Base-by-base conservation (phyloP, 1,140 invertebrate genomes). In the Trachymyrmex septentrionalis region DNA sequence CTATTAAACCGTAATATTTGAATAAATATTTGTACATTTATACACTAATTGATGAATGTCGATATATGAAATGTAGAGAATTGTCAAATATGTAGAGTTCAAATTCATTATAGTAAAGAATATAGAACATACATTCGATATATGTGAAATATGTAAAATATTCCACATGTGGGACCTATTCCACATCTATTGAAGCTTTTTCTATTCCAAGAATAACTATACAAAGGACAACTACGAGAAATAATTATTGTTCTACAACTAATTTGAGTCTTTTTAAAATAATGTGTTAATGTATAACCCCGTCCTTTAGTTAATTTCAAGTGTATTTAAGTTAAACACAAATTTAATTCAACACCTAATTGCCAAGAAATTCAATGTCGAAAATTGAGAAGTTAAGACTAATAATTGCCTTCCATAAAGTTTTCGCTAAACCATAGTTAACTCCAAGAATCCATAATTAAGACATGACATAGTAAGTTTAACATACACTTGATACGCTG, bases 331-430 rank as follows among this genome's bases (percentile, higher is more conserved):
- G 50, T 81, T 59, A 57, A 81, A 81, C 53, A 38, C 63, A 69
- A 81, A 81, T 81, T 81, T 81, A 34, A 57, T 80, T 80, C 67
- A 57, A 81, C 21, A 53, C 34, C 21, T 81, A 81, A 81, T 81
- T 44, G 50, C 78, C 34, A 81, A 81, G 78, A 57, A 81, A 81
- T 57, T 59, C 66, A 71, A 59, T 71, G 64, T 34, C 53, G 78
- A 81, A 81, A 81, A 81, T 81, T 81, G 64, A 81, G 50, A 81
- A 81, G 75, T 77, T 77, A 77, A 77, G 78, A 55, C 78, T 81
- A 81, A 81, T 81, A 81, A 81, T 81, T 71, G 78, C 78, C 30
- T 81, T 69, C 21, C 78, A 57, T 71, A 71, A 81, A 81, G 78
- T 81, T 81, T 81, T 81, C 64, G 64, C 21, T 48, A 48, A 71